Evolutionary conservation across 2,113 vertebrate species (phyloP).

Genomic region (Cottus gobio): DNA sequence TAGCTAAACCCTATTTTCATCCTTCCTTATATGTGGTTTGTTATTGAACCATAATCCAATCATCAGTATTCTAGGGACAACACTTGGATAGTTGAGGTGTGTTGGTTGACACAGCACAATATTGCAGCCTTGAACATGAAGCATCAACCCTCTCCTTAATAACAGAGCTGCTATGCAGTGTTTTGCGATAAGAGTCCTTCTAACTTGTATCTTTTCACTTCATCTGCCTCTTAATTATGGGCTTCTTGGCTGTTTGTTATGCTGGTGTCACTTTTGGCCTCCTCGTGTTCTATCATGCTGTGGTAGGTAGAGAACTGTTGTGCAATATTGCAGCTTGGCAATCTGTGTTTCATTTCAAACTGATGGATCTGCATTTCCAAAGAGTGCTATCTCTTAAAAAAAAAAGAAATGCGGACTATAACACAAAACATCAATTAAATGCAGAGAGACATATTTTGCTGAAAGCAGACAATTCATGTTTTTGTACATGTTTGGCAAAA

Average conservation of each 20-base stretch:
- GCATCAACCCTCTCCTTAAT: constrained; percentile 3
- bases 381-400: not conserved
- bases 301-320: constrained; percentile 4
- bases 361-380: no score
- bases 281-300: constrained; percentile 6
- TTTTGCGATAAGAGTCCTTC: constrained; percentile 7
- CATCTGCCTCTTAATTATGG: constrained; percentile 1
- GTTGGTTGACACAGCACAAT: constrained; percentile 11
- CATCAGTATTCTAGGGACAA: not conserved
- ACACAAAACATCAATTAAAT: not conserved
- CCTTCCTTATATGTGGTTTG: not conserved
- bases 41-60: constrained; percentile 6
- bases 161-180: constrained; percentile 6
- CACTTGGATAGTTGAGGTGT: constrained; percentile 2
- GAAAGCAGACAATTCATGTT: not conserved
- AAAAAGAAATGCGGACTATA: not conserved
- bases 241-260: not conserved
- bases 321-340: constrained; percentile 1
- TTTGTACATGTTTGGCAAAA: not conserved
- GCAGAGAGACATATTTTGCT: not conserved
- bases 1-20: not conserved
- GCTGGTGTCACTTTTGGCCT: not conserved
- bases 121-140: constrained; percentile 10
- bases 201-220: not conserved
- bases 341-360: not conserved